Evolutionary conservation across 1,140 invertebrate genomes (phyloP).

Genomic region (Spodoptera frugiperda): DNA sequence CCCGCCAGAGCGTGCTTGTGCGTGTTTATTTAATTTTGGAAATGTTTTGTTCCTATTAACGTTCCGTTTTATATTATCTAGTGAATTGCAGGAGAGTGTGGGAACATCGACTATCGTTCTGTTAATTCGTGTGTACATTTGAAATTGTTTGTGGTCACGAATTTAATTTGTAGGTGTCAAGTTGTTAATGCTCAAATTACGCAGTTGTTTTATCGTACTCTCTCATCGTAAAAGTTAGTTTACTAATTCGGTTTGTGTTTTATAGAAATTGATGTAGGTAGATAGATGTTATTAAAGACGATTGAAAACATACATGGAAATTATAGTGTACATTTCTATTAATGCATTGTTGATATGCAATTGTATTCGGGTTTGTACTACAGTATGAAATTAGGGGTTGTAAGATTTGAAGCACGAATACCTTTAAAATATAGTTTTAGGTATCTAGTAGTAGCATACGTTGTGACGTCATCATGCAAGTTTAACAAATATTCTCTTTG

Average conservation of each 20-base stretch:
- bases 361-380: too few relatives aligned
- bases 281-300: background rate
- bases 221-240: conserved; percentile 48
- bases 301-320: too few relatives aligned
- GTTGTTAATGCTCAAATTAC: conserved; percentile 43
- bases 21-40: conserved; percentile 81
- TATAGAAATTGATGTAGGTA: conserved; percentile 20
- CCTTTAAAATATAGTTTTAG: too few relatives aligned
- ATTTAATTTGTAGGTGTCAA: conserved; percentile 63
- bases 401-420: too few relatives aligned
- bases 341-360: too few relatives aligned
- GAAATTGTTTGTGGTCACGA: conserved; percentile 63
- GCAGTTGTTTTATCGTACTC: conserved; percentile 7
- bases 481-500: conserved; percentile 23
- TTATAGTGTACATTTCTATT: too few relatives aligned
- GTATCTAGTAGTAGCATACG: too few relatives aligned
- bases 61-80: conserved; percentile 57
- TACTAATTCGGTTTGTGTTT: conserved; percentile 34
- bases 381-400: too few relatives aligned
- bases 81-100: conserved; percentile 68
- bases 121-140: conserved; percentile 55
- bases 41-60: conserved; percentile 72
- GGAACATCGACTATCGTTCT: conserved; percentile 54
- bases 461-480: background rate
- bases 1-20: conserved; percentile 66